These are phyloP conservation scores for Leptodactylus fuscus DNA, from an alignment of 2,113 vertebrate species.

Conservation along the genomic window DNA sequence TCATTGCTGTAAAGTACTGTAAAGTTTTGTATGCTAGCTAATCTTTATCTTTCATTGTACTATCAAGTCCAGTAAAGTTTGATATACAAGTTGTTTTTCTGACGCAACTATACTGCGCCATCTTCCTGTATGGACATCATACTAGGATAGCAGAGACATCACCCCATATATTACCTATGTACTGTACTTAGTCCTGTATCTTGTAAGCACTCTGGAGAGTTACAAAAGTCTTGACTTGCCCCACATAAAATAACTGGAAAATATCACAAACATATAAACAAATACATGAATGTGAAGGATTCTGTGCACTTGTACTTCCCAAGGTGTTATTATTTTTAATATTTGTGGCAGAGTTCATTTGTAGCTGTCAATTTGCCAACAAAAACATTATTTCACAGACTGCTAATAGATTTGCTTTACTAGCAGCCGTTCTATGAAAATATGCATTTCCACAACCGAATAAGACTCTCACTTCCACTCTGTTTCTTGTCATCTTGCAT, in stretches of 20 bases:
- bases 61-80: too few species aligned
- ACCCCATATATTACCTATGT: too few species aligned
- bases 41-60: too few species aligned
- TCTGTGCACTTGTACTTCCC: background rate
- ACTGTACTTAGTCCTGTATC: background rate
- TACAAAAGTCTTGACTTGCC: too few species aligned
- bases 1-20: too few species aligned
- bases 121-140: too few species aligned
- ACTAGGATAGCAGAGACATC: too few species aligned
- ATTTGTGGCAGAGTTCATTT: background rate
- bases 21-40: too few species aligned
- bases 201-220: background rate
- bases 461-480: slow-evolving; percentile 61
- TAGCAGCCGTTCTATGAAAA: too few species aligned
- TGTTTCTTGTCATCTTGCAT: slow-evolving; percentile 78
- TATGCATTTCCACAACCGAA: background rate
- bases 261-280: background rate
- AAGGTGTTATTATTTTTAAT: background rate
- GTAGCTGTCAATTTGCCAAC: background rate
- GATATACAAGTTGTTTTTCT: too few species aligned
- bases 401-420: slow-evolving; percentile 39
- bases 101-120: too few species aligned
- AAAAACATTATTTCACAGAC: background rate
- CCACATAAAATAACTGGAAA: background rate
- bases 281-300: background rate